Base-by-base conservation (phyloP, 2,113 vertebrate genomes). In the Odobenus rosmarus region DNA sequence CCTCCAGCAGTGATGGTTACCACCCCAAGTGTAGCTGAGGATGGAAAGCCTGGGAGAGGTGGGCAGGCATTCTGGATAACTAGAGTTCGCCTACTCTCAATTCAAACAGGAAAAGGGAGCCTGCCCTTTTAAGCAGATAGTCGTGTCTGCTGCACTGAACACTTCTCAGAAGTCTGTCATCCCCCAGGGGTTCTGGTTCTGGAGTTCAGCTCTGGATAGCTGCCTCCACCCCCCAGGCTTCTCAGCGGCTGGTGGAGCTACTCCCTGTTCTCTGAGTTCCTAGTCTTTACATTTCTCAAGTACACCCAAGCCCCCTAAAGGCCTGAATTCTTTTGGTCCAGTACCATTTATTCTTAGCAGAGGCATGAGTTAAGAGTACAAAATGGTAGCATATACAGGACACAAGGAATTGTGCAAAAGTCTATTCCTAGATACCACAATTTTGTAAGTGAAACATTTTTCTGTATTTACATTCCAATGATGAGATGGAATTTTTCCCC, bases 261-360 rank as follows among this genome's bases (percentile, higher is more conserved):
- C 94, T 96, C 91, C 72, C 79, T 80, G 39, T 69, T 91, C 83
- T 59, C 74, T 26, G n/a, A 59, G 67, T 93, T 92, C 95, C 67
- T 53, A 51, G 31, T 36, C 62, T 93, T 86, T 71, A 57, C 31
- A 2, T 76, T 79, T 86, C 92, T 90, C 15, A 92, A 88, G 80
- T 46, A 77, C 19, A 61, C 26, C 7, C 72, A 88, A 74, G 28
- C 28, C 21, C 74, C 31, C 19, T 36, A 13, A 55, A 13, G 55
- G 49, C 69, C 61, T 88, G 36, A 42, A 88, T 87, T 82, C 77
- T 83, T 24, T 62, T 74, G n/a, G 61, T 59, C 72, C 49, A 62
- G 71, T 79, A 62, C 28, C 64, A 57, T 21, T 77, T 93, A 81
- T 77, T 85, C 69, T 76, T 57, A 90, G 49, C 55, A 83, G 82